These are phyloP conservation scores for Zaprionus lineosus DNA, from an alignment of 2,888 invertebrate species.

Conservation along the genomic window DNA sequence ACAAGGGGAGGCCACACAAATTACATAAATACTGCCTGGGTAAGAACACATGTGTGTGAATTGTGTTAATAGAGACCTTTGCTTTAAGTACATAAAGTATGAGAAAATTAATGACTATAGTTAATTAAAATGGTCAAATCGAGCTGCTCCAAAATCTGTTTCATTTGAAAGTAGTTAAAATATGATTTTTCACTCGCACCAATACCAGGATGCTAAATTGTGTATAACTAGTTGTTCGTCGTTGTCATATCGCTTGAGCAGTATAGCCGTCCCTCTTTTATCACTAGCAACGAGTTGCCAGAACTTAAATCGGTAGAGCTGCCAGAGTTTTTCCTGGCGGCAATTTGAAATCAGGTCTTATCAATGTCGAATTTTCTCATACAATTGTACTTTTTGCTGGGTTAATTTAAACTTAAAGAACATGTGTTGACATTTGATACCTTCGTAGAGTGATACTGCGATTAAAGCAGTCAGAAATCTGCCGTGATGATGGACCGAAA, in stretches of 20 bases:
- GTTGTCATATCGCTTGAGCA: constrained; percentile 39
- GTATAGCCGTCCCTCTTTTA: constrained; percentile 45
- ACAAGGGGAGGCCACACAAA: constrained; percentile 45
- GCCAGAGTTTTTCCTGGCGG: constrained; percentile 35
- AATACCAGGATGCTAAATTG: constrained; percentile 65
- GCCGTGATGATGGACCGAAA: constrained; percentile 80
- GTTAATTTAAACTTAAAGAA: constrained; percentile 4
- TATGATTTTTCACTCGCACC: constrained; percentile 73
- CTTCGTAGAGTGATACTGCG: constrained; percentile 12
- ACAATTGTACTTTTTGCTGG: constrained; percentile 9
- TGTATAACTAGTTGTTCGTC: constrained; percentile 71
- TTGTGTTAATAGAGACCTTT: constrained; percentile 10
- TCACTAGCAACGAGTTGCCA: constrained; percentile 32
- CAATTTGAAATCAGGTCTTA: constrained; percentile 25
- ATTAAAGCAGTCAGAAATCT: constrained; percentile 1
- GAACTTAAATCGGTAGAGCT: constrained; percentile 25
- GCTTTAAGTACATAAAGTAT: constrained; percentile 30
- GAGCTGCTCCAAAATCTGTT: constrained; percentile 33
- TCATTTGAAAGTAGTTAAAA: constrained; percentile 57
- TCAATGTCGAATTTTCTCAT: constrained; percentile 42
- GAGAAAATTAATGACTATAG: constrained; percentile 18
- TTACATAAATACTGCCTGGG: constrained; percentile 68
- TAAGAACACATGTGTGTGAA: constrained; percentile 47
- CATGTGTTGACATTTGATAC: constrained; percentile 15
- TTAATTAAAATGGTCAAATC: not conserved